A percentile compares a stretch with the other conserved stretches of the same genome.
phyloP scores from a whole-genome alignment of 2,113 vertebrate genomes.

The Pungitius pungitius region DNA sequence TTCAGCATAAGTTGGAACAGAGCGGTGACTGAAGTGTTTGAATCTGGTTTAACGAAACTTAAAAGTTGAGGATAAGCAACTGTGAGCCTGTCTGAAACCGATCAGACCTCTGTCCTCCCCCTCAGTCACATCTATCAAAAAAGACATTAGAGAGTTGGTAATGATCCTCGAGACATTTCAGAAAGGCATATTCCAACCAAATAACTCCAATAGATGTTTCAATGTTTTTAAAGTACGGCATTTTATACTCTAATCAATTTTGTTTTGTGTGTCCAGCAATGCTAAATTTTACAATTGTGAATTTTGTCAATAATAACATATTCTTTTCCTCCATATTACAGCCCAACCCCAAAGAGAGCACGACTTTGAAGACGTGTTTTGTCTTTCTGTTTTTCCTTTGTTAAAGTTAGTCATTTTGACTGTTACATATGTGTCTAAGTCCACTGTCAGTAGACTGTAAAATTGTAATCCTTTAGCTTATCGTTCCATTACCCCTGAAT shows the following conservation, averaged over 20 bases:
- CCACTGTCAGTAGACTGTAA: slow-evolving; percentile 41
- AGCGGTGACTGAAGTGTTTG: background rate
- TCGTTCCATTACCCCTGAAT: slow-evolving; percentile 52
- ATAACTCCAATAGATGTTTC: background rate
- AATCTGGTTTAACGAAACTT: background rate
- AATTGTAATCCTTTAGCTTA: slow-evolving; percentile 26
- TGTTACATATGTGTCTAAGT: slow-evolving; percentile 18
- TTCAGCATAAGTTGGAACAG: background rate
- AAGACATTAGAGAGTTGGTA: background rate
- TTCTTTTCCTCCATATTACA: background rate
- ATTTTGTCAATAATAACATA: background rate
- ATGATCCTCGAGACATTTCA: background rate
- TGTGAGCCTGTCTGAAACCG: background rate
- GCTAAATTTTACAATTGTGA: background rate
- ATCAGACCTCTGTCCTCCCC: background rate
- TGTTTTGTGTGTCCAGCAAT: background rate
- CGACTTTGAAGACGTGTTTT: background rate
- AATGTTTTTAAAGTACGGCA: slow-evolving; percentile 1
- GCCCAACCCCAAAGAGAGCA: background rate
- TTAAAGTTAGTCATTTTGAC: slow-evolving; percentile 8
- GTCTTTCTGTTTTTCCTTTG: background rate
- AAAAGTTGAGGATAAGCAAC: background rate
- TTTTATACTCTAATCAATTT: background rate
- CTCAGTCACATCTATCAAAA: background rate
- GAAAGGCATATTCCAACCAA: background rate